Evolutionary conservation across 2,797 vertebrate species (phyloP).

Genomic region (Anolis apletophallus): DNA sequence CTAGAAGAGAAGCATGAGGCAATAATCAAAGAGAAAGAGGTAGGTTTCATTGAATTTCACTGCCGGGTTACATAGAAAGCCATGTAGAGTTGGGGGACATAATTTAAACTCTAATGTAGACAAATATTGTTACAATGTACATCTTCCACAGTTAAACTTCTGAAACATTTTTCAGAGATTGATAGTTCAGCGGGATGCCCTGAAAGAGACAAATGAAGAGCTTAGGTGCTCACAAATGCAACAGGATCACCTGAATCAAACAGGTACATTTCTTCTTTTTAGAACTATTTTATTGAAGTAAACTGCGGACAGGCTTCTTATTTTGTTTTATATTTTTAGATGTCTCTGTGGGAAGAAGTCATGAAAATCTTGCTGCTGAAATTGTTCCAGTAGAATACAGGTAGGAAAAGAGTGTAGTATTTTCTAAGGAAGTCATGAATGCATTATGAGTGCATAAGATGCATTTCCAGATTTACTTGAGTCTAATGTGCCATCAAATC

Average conservation of each 20-base stretch:
- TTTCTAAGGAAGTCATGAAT: neutral
- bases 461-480: too few species aligned
- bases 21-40: conserved; percentile 94
- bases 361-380: conserved; percentile 95
- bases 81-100: neutral
- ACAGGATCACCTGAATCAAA: conserved; percentile 89
- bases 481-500: too few species aligned
- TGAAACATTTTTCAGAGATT: conserved; percentile 81
- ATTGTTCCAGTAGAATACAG: conserved; percentile 93
- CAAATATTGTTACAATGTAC: conserved; percentile 14
- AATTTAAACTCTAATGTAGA: neutral
- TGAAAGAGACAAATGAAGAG: conserved; percentile 97
- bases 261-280: conserved; percentile 79
- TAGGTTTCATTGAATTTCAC: conserved; percentile 56
- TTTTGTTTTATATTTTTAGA: conserved; percentile 67
- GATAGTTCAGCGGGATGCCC: conserved; percentile 91
- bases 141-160: conserved; percentile 26
- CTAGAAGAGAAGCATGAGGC: conserved; percentile 93
- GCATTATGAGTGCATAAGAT: neutral
- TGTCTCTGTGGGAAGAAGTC: conserved; percentile 82
- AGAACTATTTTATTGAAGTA: neutral
- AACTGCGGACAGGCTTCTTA: conserved; percentile 11
- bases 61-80: neutral
- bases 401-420: conserved; percentile 72
- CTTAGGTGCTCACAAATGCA: conserved; percentile 93